Evolutionary conservation across 2,888 invertebrate species (phyloP).

Genomic region (Phyto melanocephala): DNA sequence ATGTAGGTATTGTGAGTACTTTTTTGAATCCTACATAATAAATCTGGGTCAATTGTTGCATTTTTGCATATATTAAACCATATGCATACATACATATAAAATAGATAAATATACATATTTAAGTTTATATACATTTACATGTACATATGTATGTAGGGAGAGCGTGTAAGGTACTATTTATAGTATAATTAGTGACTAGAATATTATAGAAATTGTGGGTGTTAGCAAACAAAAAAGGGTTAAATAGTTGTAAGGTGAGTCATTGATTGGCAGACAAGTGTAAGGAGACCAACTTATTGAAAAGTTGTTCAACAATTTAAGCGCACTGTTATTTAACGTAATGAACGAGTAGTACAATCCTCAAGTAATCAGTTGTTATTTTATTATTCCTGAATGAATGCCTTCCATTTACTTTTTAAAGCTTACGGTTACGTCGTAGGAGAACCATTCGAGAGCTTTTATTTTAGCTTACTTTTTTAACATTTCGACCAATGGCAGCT

Average conservation of each 20-base stretch:
- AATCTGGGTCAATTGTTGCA: conserved; percentile 77
- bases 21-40: conserved; percentile 58
- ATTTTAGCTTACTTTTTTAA: too few species aligned
- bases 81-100: conserved; percentile 36
- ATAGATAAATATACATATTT: background rate
- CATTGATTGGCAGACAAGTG: background rate
- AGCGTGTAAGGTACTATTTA: background rate
- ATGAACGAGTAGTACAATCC: too few species aligned
- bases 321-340: too few species aligned
- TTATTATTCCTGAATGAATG: too few species aligned
- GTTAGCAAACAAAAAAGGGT: background rate
- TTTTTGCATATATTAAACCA: conserved; percentile 66
- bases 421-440: too few species aligned
- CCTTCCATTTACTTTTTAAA: too few species aligned
- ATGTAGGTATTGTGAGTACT: background rate
- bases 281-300: too few species aligned
- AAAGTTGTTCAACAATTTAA: too few species aligned
- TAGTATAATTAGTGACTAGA: background rate
- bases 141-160: background rate
- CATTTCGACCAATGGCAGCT: too few species aligned
- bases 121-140: too few species aligned
- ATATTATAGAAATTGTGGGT: conserved; percentile 11
- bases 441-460: too few species aligned
- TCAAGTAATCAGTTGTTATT: too few species aligned
- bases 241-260: background rate